Evolutionary conservation across 1,140 invertebrate genomes (phyloP).

Genomic region (Listronotus bonariensis): DNA sequence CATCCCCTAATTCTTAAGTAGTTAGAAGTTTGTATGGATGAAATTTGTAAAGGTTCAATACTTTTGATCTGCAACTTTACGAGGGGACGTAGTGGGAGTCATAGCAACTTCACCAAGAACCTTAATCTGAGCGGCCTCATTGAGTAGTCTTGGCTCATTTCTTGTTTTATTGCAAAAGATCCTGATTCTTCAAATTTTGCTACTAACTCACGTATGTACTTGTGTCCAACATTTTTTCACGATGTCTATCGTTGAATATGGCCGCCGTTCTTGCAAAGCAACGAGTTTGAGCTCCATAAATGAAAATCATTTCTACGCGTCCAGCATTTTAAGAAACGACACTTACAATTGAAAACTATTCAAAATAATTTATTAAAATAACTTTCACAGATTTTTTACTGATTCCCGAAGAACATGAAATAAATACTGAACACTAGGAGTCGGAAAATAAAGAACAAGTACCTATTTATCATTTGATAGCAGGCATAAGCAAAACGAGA

Average conservation of each 20-base stretch:
- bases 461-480: too few relatives aligned
- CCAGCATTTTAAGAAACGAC: slow-evolving; percentile 2
- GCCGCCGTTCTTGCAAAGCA: slow-evolving; percentile 15
- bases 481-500: too few relatives aligned
- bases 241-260: slow-evolving; percentile 30
- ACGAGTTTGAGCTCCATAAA: slow-evolving; percentile 21
- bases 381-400: too few relatives aligned
- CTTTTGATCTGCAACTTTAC: slow-evolving; percentile 7
- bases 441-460: too few relatives aligned
- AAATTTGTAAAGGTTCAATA: slow-evolving; percentile 25
- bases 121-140: slow-evolving; percentile 18
- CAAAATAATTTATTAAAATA: too few relatives aligned
- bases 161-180: slow-evolving; percentile 25
- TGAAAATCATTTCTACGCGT: slow-evolving; percentile 31
- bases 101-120: slow-evolving; percentile 20
- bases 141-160: slow-evolving; percentile 9
- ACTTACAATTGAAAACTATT: too few relatives aligned
- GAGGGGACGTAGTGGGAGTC: slow-evolving; percentile 4
- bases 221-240: slow-evolving; percentile 15
- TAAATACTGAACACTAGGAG: too few relatives aligned
- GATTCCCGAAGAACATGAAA: too few relatives aligned
- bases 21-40: slow-evolving; percentile 26
- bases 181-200: slow-evolving; percentile 24
- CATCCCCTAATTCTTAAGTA: slow-evolving; percentile 22
- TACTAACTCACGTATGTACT: slow-evolving; percentile 17